Percentiles rank a stretch among this genome's conserved stretches.
Conservation (phyloP, 2,113 vertebrate genomes). For the Garra rufa region DNA sequence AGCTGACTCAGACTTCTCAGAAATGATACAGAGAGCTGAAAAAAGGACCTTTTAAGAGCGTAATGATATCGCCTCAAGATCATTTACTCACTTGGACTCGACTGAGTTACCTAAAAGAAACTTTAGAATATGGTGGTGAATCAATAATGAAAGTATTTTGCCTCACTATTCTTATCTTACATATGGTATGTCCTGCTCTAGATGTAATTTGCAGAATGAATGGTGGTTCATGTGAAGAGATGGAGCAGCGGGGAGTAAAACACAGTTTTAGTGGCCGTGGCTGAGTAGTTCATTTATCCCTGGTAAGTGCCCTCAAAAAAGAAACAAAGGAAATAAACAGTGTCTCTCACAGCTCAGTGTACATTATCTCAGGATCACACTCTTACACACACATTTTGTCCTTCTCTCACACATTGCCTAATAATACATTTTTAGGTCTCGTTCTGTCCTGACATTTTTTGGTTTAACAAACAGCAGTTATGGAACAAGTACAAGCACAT, state of each 20-base stretch:
- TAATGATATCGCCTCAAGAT: constrained; percentile 68
- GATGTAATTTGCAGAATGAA: constrained; percentile 64
- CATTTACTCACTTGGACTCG: constrained; percentile 60
- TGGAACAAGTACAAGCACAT: constrained; percentile 24
- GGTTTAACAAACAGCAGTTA: constrained; percentile 15
- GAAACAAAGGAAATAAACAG: constrained; percentile 55
- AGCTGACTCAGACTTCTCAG: constrained; percentile 58
- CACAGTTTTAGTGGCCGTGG: constrained; percentile 76
- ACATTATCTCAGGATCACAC: constrained; percentile 62
- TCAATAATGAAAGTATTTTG: constrained; percentile 82
- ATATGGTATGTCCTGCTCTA: constrained; percentile 73
- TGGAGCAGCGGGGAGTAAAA: constrained; percentile 68
- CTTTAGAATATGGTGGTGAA: constrained; percentile 80
- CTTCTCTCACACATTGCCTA: constrained; percentile 53
- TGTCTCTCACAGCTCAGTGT: constrained; percentile 59
- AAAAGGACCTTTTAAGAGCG: constrained; percentile 64
- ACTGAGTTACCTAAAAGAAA: constrained; percentile 74
- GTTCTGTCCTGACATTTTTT: not conserved
- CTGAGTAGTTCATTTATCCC: constrained; percentile 76
- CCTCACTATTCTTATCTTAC: constrained; percentile 75
- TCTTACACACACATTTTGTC: constrained; percentile 40
- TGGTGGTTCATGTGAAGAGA: constrained; percentile 65
- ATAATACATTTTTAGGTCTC: constrained; percentile 51
- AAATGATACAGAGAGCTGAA: constrained; percentile 60
- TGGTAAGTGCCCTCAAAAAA: constrained; percentile 74